Evolutionary conservation across 2,888 invertebrate genomes (phyloP), one percentile per base, ranked within the genome.

Genomic region (Nephrotoma guestfalica): DNA sequence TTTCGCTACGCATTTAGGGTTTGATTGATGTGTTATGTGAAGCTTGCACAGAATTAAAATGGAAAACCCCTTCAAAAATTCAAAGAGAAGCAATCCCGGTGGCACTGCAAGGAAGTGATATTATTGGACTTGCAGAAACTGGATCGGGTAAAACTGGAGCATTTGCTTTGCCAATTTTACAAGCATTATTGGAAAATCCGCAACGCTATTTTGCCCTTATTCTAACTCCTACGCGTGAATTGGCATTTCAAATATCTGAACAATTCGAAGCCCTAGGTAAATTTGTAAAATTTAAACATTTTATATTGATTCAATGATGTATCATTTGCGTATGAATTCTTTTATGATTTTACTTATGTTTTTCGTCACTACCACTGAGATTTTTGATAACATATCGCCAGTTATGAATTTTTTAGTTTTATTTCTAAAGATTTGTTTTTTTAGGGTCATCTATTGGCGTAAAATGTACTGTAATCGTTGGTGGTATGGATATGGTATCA

Each of bases 401-500:
- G 30, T 30, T 30, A 30, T 30, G 6, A 41, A 6, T 85, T 85
- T 85, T 2, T 85, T 43, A n/a, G n/a, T n/a, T n/a, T 42, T 9
- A n/a, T 30, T 30, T 85, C 85, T 15, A 85, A 15, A n/a, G 13
- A 85, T 43, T 85, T 18, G 0, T 85, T 18, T 71, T 86, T 89
- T 85, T 89, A 96, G 97, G 97, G 87, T 93, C 96, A 13, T 94
- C 95, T 87, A 97, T 99, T 90, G 99, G 99, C 57, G 96, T 99
- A 0, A 97, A 98, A 93, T 97, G 97, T 92, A 97, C 96, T 86
- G 99, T 99, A 0, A 96, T 99, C 89, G 99, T 99, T 4, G 99
- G 99, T 85, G 99, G 99, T 0, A 98, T 99, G 94, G 99, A 99
- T 90, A 99, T 99, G 98, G 96, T 97, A 90, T 95, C 97, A 0